Percentiles rank a stretch among this genome's conserved stretches.
Evolutionary conservation across 2,888 invertebrate genomes (phyloP).

Genomic region (Oxyteleia sp.): DNA sequence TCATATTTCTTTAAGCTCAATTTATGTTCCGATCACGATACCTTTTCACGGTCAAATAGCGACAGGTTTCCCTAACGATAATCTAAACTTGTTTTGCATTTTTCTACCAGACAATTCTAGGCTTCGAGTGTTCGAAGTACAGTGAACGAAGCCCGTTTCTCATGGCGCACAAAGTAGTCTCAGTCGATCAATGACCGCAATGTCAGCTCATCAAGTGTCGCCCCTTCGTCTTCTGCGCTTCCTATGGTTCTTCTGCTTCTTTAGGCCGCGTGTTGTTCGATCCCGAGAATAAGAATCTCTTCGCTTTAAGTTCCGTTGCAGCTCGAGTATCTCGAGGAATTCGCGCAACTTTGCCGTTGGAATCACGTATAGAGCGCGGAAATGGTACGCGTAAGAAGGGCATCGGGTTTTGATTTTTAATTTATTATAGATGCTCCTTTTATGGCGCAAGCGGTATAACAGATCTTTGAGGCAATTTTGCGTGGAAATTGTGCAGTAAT

Average conservation of each 20-base stretch:
- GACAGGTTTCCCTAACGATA: no score
- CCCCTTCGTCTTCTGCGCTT: slow-evolving; percentile 46
- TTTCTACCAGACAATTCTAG: no score
- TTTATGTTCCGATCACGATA: no score
- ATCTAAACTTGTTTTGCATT: no score
- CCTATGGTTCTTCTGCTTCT: slow-evolving; percentile 34
- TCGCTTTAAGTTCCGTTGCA: slow-evolving; percentile 18
- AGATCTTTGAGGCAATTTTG: slow-evolving; percentile 17
- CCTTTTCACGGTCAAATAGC: no score
- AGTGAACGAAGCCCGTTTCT: slow-evolving; percentile 47
- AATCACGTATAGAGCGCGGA: slow-evolving; percentile 18
- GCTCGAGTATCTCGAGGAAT: slow-evolving; percentile 29
- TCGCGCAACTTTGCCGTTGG: slow-evolving; percentile 31
- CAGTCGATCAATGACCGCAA: slow-evolving; percentile 71
- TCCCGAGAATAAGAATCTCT: slow-evolving; percentile 49
- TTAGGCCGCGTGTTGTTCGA: slow-evolving; percentile 33
- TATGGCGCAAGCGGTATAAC: neutral
- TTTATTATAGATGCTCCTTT: slow-evolving; percentile 27
- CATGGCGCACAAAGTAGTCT: slow-evolving; percentile 61
- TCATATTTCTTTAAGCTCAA: no score
- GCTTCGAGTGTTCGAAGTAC: slow-evolving; percentile 18
- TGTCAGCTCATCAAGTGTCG: slow-evolving; percentile 64
- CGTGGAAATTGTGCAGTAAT: slow-evolving; percentile 12
- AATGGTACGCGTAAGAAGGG: slow-evolving; percentile 8
- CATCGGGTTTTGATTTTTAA: slow-evolving; percentile 30